Conservation (phyloP, 2,797 vertebrate genomes). For the Cossypha niveicapilla region DNA sequence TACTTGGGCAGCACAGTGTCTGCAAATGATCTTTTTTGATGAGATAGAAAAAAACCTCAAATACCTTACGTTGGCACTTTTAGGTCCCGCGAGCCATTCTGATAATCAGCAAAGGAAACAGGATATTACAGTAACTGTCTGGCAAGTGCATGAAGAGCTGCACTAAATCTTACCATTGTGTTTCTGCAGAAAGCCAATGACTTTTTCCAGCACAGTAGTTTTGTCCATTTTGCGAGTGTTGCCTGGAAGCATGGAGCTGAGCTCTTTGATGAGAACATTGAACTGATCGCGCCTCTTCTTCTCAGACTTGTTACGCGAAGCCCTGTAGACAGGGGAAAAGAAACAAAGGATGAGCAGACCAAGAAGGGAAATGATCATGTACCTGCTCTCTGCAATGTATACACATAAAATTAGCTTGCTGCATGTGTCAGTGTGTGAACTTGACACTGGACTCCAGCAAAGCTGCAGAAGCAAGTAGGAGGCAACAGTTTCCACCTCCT, state of each 20-base stretch:
- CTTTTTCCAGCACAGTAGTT: conserved; percentile 81
- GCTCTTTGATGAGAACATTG: conserved; percentile 84
- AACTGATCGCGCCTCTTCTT: conserved; percentile 84
- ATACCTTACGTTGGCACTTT: background rate
- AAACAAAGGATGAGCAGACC: background rate
- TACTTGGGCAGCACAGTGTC: background rate
- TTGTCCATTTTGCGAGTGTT: conserved; percentile 82
- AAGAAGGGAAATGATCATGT: background rate
- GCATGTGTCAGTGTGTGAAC: background rate
- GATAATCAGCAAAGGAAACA: background rate
- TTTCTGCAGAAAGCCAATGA: conserved; percentile 81
- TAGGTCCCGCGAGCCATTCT: background rate
- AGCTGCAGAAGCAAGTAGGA: background rate
- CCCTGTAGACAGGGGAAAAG: conserved; percentile 66
- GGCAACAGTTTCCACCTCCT: background rate
- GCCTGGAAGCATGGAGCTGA: conserved; percentile 82
- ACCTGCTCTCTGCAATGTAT: background rate
- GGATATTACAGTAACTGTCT: background rate
- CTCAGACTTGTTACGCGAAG: conserved; percentile 83
- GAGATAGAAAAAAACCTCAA: background rate
- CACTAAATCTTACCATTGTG: conserved; percentile 76
- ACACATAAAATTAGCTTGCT: background rate
- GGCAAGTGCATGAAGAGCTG: background rate
- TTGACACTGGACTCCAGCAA: background rate
- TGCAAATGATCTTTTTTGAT: background rate